Base-by-base conservation (phyloP, 2,888 invertebrate genomes). In the Thymelicus sylvestris region DNA sequence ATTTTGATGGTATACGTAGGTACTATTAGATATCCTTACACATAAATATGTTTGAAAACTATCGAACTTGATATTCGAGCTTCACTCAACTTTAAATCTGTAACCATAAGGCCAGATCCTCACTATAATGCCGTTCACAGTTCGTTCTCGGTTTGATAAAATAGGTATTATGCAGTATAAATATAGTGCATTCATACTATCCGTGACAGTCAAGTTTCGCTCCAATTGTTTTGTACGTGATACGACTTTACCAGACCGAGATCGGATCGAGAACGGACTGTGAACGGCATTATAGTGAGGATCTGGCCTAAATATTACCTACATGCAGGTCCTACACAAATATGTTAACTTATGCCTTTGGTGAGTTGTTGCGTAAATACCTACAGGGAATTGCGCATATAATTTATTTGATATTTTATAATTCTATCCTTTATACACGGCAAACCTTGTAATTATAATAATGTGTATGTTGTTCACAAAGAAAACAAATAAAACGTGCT, bases 321-420 rank as follows among this genome's bases (percentile, higher is more conserved):
- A 12, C 47, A 69, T 63, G 62, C 68, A 68, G 47, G 68, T 69
- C 55, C 68, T 68, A 73, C 72, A 66, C 62, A 55, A 31, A 63
- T 71, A 72, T 72, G 55, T 73, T 68, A 38, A 67, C 60, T 65
- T 74, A 74, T 62, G 74, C 74, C 85, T 85, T 85, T 82, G 79
- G 79, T 83, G 77, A 82, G 82, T 85, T 84, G 81, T 87, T 86
- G 79, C 81, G 82, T 86, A 83, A 82, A 81, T 83, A 88, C 81
- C 83, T 89, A 90, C 90, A 91, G 90, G 90, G 90, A 89, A 81
- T 80, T 84, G 81, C 86, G 86, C 82, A 86, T 87, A 87, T 86
- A 85, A 77, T 87, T 86, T 85, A 65, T 64, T 69, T 64, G n/a
- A 81, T 80, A 84, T 85, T 80, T 79, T 77, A 71, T 75, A 75